Conservation (phyloP, 2,888 invertebrate species). For the Exephanes ischioxanthus region DNA sequence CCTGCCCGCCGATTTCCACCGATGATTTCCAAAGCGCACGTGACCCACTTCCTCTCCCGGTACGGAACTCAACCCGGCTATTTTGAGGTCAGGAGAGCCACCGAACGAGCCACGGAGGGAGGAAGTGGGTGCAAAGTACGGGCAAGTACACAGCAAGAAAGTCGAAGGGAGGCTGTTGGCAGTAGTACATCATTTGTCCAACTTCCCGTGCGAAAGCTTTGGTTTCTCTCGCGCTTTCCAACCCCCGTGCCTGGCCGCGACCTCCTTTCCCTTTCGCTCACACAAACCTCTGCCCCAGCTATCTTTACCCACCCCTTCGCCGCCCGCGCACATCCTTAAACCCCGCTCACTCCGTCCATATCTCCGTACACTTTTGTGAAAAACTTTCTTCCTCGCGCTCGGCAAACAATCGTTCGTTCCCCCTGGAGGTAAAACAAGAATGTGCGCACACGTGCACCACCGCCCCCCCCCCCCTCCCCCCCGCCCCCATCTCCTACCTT, state of each 20-base stretch:
- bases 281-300: background rate
- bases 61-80: background rate
- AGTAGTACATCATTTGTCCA: slow-evolving; percentile 17
- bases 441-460: background rate
- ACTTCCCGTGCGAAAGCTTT: slow-evolving; percentile 15
- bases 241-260: background rate
- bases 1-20: slow-evolving; percentile 3
- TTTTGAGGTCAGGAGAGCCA: slow-evolving; percentile 28
- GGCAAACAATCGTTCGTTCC: background rate
- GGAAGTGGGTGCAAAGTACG: slow-evolving; percentile 12
- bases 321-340: background rate
- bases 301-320: background rate
- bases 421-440: background rate
- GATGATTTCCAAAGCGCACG: slow-evolving; percentile 36
- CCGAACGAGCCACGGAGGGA: background rate
- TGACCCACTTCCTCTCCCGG: slow-evolving; percentile 27
- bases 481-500: too few relatives aligned
- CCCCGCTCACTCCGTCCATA: background rate
- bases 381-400: background rate
- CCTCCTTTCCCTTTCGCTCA: slow-evolving; percentile 3
- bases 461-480: too few relatives aligned
- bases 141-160: slow-evolving; percentile 31
- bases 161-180: slow-evolving; percentile 19
- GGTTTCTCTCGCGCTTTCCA: slow-evolving; percentile 2
- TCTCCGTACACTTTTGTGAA: slow-evolving; percentile 1